Evolutionary conservation across 2,797 vertebrate species (phyloP).

Genomic region (Phaenicophaeus curvirostris): DNA sequence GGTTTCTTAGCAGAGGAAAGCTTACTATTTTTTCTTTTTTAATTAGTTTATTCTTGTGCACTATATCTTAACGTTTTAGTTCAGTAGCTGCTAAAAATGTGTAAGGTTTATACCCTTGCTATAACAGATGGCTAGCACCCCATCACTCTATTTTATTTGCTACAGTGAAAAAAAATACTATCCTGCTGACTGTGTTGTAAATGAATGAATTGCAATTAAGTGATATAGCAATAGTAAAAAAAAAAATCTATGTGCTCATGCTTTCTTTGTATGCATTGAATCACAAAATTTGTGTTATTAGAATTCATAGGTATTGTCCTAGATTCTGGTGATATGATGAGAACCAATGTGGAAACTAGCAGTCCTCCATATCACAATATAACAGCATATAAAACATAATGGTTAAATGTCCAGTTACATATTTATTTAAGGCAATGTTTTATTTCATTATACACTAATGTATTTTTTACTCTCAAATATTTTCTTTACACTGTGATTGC

Average conservation of each 20-base stretch:
- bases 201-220: not conserved
- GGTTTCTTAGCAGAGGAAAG: not conserved
- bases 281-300: not conserved
- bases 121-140: not conserved
- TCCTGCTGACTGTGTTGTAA: not conserved
- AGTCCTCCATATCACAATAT: not conserved
- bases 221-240: not conserved
- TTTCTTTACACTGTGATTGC: not conserved
- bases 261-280: not conserved
- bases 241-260: not conserved
- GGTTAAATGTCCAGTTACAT: not conserved
- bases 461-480: not conserved
- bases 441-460: not conserved
- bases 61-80: not conserved
- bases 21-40: not conserved
- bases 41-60: not conserved
- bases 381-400: not conserved
- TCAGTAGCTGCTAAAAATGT: not conserved
- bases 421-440: not conserved
- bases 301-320: not conserved
- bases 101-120: not conserved
- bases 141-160: not conserved
- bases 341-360: not conserved
- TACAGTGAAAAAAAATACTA: not conserved
- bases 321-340: not conserved